phyloP scores from a whole-genome alignment of 2,113 vertebrate genomes.

The Panthera leo region DNA sequence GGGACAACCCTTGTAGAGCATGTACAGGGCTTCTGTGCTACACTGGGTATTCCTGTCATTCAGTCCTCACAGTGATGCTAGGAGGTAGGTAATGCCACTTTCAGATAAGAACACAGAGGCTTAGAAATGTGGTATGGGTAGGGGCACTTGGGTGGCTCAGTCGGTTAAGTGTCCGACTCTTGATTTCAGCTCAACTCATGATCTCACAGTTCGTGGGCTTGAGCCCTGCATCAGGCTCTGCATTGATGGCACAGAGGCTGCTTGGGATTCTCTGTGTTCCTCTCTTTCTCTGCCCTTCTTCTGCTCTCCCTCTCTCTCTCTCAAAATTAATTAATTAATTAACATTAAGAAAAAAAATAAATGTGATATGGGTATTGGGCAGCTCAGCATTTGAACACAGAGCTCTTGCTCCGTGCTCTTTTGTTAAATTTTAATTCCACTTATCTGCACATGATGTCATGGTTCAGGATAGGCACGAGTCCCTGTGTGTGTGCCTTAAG shows the following conservation, averaged over 20 bases:
- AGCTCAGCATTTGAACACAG: background rate
- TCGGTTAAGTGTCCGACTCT: background rate
- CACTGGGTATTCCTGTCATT: background rate
- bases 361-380: no score
- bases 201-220: background rate
- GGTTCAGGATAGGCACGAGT: background rate
- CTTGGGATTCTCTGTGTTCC: background rate
- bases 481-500: background rate
- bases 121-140: background rate
- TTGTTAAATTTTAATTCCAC: background rate
- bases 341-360: no score
- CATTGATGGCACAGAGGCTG: background rate
- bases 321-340: background rate
- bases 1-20: fast-evolving
- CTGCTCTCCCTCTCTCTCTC: background rate
- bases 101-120: background rate
- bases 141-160: background rate
- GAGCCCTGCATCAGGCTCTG: background rate
- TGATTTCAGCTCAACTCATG: background rate
- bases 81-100: background rate
- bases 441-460: background rate
- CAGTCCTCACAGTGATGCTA: background rate
- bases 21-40: background rate
- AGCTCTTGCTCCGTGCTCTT: fast-evolving
- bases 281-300: background rate